A percentile compares a stretch with the other conserved stretches of the same genome.
phyloP scores from a whole-genome alignment of 2,797 vertebrate species.

The Sebastes iracundus region DNA sequence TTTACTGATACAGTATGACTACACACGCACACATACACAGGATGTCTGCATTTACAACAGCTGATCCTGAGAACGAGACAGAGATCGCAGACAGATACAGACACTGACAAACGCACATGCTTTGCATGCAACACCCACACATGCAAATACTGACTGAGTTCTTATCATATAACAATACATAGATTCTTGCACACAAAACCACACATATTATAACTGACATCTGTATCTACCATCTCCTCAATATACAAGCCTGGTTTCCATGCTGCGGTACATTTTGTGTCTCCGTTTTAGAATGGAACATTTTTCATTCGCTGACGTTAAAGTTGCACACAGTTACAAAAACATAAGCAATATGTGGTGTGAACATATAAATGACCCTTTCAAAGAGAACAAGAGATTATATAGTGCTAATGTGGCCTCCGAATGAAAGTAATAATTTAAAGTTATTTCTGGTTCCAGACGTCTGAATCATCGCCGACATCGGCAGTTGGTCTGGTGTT shows the following conservation, averaged over 20 bases:
- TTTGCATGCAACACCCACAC: not conserved
- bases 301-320: not conserved
- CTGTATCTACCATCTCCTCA: not conserved
- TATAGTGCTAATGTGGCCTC: not conserved
- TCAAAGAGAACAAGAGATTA: not conserved
- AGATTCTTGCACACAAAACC: not conserved
- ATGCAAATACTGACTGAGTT: not conserved
- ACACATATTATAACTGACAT: not conserved
- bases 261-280: not conserved
- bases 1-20: not conserved
- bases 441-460: constrained; percentile 1
- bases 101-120: not conserved
- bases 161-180: not conserved
- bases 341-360: not conserved
- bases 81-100: not conserved
- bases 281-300: not conserved
- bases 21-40: not conserved
- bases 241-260: not conserved
- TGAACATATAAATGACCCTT: not conserved
- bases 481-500: not conserved
- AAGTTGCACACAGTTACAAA: not conserved
- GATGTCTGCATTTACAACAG: not conserved
- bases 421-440: not conserved
- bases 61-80: not conserved
- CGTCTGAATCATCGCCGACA: not conserved